Percentiles rank a stretch among this genome's conserved stretches.
Conservation (phyloP, 2,888 invertebrate species). For the Lycocerus yunnanus region DNA sequence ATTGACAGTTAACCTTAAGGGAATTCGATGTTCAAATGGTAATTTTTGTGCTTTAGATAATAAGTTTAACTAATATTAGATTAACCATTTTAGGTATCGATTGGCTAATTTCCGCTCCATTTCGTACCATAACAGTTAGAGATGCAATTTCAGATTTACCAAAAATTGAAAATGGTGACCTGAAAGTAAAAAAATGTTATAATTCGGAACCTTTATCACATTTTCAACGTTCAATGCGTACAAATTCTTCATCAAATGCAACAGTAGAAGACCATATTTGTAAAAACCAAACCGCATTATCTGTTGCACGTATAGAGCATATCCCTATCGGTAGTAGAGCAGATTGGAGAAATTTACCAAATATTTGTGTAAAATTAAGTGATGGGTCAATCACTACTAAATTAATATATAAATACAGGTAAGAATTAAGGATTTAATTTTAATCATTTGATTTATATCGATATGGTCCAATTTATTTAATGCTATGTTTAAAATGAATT, state of each 20-base stretch:
- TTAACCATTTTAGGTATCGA: too few species aligned
- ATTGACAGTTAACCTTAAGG: constrained; percentile 65
- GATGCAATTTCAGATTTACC: constrained; percentile 54
- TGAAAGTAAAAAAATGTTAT: too few species aligned
- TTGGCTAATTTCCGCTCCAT: too few species aligned
- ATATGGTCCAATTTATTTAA: too few species aligned
- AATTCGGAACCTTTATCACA: too few species aligned
- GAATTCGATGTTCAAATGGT: constrained; percentile 55
- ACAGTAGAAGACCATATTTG: constrained; percentile 73
- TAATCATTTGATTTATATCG: too few species aligned
- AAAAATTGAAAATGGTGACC: too few species aligned
- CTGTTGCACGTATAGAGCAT: constrained; percentile 60
- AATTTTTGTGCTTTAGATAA: constrained; percentile 59
- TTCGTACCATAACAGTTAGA: constrained; percentile 63
- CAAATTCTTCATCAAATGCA: constrained; percentile 38
- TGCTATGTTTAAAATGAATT: too few species aligned
- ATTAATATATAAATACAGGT: constrained; percentile 61
- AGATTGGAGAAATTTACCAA: constrained; percentile 87
- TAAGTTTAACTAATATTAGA: too few species aligned
- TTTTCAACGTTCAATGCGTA: constrained; percentile 61
- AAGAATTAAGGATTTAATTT: background rate
- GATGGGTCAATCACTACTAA: constrained; percentile 39
- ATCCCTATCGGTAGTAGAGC: constrained; percentile 75
- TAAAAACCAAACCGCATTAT: constrained; percentile 82
- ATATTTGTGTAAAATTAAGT: constrained; percentile 58